Evolutionary conservation across 2,888 invertebrate genomes (phyloP).

Genomic region (Chymomyza caudatula): DNA sequence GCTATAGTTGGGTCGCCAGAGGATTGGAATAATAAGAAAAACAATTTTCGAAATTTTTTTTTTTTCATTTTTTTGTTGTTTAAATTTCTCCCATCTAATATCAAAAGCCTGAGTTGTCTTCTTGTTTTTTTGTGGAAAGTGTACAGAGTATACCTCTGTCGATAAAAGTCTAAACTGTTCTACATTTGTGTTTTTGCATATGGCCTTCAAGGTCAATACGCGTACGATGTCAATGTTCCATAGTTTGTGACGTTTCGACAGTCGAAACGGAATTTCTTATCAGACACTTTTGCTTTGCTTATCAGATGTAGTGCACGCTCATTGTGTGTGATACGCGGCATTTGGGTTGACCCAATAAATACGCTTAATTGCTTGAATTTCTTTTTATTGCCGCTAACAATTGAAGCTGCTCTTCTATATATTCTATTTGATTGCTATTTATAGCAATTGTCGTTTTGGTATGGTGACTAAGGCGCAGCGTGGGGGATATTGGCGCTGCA

Average conservation of each 20-base stretch:
- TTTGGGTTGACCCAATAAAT: background rate
- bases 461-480: background rate
- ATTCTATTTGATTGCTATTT: slow-evolving; percentile 18
- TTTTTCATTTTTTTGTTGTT: too few relatives aligned
- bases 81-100: too few relatives aligned
- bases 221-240: slow-evolving; percentile 37
- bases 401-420: slow-evolving; percentile 16
- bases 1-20: too few relatives aligned
- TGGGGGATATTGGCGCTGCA: background rate
- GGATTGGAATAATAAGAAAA: too few relatives aligned
- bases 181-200: background rate
- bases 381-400: slow-evolving; percentile 21
- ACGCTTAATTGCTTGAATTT: background rate
- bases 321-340: slow-evolving; percentile 14
- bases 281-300: slow-evolving; percentile 18
- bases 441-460: slow-evolving; percentile 24
- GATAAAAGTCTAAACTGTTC: background rate
- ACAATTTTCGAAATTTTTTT: too few relatives aligned
- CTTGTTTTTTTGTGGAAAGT: background rate
- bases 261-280: slow-evolving; percentile 3
- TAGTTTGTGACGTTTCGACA: background rate
- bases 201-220: slow-evolving; percentile 50
- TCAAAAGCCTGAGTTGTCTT: too few relatives aligned
- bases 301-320: slow-evolving; percentile 16
- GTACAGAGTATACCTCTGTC: background rate